Percentiles rank a stretch among this genome's conserved stretches.
Conservation (phyloP, 2,113 vertebrate species). For the Lycocorax pyrrhopterus region DNA sequence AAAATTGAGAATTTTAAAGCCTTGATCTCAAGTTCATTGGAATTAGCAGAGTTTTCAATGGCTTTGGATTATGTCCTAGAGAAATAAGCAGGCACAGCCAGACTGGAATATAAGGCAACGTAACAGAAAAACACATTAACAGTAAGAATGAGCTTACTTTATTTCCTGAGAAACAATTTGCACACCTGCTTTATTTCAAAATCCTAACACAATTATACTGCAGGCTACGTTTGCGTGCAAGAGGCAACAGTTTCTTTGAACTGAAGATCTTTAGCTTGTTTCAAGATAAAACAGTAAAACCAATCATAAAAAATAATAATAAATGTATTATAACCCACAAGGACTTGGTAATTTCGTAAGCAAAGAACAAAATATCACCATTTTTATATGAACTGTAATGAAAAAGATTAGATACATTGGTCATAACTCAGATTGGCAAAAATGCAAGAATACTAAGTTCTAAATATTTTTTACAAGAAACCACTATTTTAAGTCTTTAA, state of each 20-base stretch:
- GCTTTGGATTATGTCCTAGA: neutral
- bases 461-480: neutral
- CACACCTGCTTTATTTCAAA: constrained; percentile 11
- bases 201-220: neutral
- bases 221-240: neutral
- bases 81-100: neutral
- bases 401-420: neutral
- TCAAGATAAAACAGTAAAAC: neutral
- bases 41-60: neutral
- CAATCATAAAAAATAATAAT: neutral
- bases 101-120: neutral
- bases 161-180: neutral
- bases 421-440: neutral
- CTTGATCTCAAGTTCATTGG: neutral
- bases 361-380: neutral
- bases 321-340: neutral
- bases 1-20: neutral
- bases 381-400: neutral
- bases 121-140: neutral
- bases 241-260: neutral
- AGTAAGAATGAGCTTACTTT: neutral
- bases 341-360: neutral
- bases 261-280: neutral
- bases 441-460: neutral
- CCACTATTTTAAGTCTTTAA: neutral